Conservation (phyloP, 1,140 invertebrate genomes). For the Drosophila tristis region DNA sequence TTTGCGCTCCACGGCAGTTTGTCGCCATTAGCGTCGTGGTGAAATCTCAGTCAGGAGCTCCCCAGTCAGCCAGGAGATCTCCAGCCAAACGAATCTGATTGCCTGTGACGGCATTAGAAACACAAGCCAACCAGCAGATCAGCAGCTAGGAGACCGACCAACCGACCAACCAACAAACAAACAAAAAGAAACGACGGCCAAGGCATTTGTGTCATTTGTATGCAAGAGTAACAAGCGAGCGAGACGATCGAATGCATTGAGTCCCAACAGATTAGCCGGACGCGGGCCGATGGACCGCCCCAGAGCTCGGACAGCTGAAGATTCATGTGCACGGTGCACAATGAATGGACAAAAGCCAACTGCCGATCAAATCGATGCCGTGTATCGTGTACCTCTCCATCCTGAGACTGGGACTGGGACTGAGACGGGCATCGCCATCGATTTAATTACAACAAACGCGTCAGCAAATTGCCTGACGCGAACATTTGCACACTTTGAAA, state of each 20-base stretch:
- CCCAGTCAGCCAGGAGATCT: constrained; percentile 38
- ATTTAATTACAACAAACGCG: constrained; percentile 83
- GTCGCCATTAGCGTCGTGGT: constrained; percentile 82
- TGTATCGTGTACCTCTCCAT: constrained; percentile 54
- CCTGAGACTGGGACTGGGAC: constrained; percentile 8
- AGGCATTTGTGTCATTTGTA: constrained; percentile 83
- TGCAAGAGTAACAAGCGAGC: constrained; percentile 80
- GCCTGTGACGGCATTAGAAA: constrained; percentile 79
- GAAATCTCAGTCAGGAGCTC: constrained; percentile 67
- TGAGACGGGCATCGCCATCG: constrained; percentile 56
- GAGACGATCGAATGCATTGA: constrained; percentile 58
- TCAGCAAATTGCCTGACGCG: constrained; percentile 82
- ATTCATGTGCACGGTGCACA: constrained; percentile 74
- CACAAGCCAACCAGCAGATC: constrained; percentile 47
- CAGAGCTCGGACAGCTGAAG: constrained; percentile 67
- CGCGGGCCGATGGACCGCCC: constrained; percentile 65
- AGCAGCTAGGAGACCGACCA: constrained; percentile 9
- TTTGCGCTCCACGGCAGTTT: constrained; percentile 81
- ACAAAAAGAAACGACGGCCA: constrained; percentile 51
- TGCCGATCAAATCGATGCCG: constrained; percentile 76
- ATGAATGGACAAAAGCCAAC: constrained; percentile 60
- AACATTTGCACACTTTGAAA: constrained; percentile 81
- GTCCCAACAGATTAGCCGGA: constrained; percentile 75
- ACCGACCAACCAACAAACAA: constrained; percentile 20
- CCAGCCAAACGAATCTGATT: constrained; percentile 50